phyloP scores from a whole-genome alignment of 2,113 vertebrate species.

The Rhynchomys soricoides region DNA sequence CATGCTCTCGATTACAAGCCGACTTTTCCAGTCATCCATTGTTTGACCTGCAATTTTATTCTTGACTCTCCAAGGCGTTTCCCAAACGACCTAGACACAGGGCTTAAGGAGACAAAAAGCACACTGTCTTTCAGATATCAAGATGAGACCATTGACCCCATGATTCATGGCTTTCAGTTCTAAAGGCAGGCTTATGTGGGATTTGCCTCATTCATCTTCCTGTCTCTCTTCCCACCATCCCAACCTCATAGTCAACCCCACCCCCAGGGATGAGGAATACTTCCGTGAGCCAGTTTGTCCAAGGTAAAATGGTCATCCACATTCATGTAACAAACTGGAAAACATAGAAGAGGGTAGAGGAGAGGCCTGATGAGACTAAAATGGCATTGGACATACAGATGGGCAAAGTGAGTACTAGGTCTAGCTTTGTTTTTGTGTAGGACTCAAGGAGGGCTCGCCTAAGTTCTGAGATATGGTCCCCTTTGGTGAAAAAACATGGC shows the following conservation, averaged over 20 bases:
- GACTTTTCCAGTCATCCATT: slow-evolving; percentile 77
- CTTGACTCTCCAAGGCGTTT: slow-evolving; percentile 72
- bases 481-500: background rate
- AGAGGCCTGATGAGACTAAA: background rate
- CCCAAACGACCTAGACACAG: slow-evolving; percentile 77
- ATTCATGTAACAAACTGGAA: background rate
- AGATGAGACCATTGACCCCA: slow-evolving; percentile 62
- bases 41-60: slow-evolving; percentile 61
- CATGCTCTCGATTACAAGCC: slow-evolving; percentile 66
- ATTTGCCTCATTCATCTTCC: background rate
- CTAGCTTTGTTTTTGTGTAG: slow-evolving; percentile 4
- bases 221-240: slow-evolving; percentile 18
- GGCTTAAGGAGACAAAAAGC: slow-evolving; percentile 77
- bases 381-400: background rate
- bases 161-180: slow-evolving; percentile 53
- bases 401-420: background rate
- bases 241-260: background rate
- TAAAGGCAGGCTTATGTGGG: slow-evolving; percentile 22
- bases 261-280: background rate
- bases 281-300: background rate
- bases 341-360: slow-evolving; percentile 1
- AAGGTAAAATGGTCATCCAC: background rate
- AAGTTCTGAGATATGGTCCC: background rate
- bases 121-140: slow-evolving; percentile 74
- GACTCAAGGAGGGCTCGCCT: background rate